phyloP scores from a whole-genome alignment of 2,888 invertebrate species.

The Hemicrepidius hirtus region DNA sequence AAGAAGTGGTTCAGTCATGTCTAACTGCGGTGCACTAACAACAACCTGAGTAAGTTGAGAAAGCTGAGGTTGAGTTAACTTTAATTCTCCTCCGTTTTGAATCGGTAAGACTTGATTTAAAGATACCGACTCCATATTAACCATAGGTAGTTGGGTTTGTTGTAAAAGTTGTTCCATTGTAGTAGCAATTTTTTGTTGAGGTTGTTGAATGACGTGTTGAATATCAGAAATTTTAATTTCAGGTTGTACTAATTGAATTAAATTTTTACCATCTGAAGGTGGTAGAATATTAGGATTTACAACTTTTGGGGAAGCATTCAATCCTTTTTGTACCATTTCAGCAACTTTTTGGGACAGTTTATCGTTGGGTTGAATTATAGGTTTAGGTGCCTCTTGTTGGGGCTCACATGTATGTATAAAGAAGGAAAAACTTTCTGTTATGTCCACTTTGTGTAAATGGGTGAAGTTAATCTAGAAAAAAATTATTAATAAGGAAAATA shows the following conservation, averaged over 20 bases:
- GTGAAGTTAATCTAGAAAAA: conserved; percentile 68
- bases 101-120: conserved; percentile 60
- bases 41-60: conserved; percentile 64
- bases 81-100: conserved; percentile 61
- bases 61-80: conserved; percentile 59
- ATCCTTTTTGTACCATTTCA: conserved; percentile 67
- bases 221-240: background rate
- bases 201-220: background rate
- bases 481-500: too few species aligned
- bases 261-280: background rate
- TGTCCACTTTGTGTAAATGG: conserved; percentile 68
- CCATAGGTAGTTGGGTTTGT: conserved; percentile 59
- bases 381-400: conserved; percentile 65
- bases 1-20: conserved; percentile 64
- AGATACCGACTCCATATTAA: conserved; percentile 61
- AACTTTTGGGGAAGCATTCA: conserved; percentile 62
- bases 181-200: background rate
- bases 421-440: conserved; percentile 63
- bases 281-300: conserved; percentile 34
- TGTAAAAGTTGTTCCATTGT: conserved; percentile 44
- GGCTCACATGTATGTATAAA: conserved; percentile 69
- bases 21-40: conserved; percentile 63
- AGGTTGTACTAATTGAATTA: background rate
- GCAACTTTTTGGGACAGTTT: conserved; percentile 66
- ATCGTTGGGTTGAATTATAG: conserved; percentile 62